Conservation (phyloP, 2,113 vertebrate genomes). For the Xenopus laevis region DNA sequence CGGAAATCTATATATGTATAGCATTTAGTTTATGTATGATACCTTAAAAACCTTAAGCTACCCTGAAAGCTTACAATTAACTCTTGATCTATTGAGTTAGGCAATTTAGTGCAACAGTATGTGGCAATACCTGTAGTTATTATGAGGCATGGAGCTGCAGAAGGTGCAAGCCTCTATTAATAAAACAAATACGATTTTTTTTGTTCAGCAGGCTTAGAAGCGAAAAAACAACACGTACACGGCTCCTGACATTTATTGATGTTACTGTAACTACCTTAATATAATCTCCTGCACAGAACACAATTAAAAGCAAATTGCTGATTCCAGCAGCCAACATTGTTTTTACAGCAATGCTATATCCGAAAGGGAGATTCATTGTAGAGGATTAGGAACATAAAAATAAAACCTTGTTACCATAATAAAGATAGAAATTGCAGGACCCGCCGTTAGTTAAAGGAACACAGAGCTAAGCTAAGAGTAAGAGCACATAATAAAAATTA, state of each 20-base stretch:
- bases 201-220: background rate
- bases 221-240: background rate
- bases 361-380: background rate
- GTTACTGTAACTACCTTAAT: conserved; percentile 5
- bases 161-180: background rate
- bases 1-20: too few relatives aligned
- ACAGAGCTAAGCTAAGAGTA: too few relatives aligned
- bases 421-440: background rate
- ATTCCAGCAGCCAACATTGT: background rate
- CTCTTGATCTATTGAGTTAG: too few relatives aligned
- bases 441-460: background rate
- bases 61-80: too few relatives aligned
- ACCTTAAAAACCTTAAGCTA: too few relatives aligned
- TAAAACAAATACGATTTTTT: background rate
- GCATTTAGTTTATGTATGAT: too few relatives aligned
- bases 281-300: background rate
- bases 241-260: background rate
- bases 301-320: conserved; percentile 3
- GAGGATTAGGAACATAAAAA: background rate
- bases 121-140: background rate
- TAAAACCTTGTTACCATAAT: too few relatives aligned
- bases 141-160: background rate
- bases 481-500: too few relatives aligned
- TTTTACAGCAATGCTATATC: background rate
- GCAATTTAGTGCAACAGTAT: background rate